Base-by-base conservation (phyloP, 2,797 vertebrate genomes). In the Intellagama lesueurii region DNA sequence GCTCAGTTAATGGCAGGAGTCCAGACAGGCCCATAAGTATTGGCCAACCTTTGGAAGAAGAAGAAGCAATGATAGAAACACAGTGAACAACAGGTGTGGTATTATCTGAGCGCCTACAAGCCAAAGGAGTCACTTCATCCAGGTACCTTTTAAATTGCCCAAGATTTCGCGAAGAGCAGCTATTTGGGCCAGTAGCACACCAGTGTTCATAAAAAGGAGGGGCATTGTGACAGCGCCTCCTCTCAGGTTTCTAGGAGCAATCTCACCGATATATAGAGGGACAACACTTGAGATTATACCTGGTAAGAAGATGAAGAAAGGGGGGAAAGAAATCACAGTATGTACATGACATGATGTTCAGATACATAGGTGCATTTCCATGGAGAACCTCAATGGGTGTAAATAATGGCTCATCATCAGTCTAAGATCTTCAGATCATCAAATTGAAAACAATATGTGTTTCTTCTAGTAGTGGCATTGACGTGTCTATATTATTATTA, bases 191-290 rank as follows among this genome's bases (percentile, higher is more conserved):
- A 93, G 89, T 32, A 98, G 95, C 94, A 98, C 97, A 0, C 98
- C 97, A 9, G 97, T 1, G 9, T 97, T 98, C 94, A 98, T 97
- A 92, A 97, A 98, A 4, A 98, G 96, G 93, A 98, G 85, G 0
- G 97, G 96, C 22, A 97, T 5, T 66, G 98, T 96, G 87, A 97
- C 92, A 32, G 97, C 66, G 2, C 96, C 97, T 82, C 97, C 97
- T 89, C 97, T 95, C 82, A 97, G 92, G 89, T 97, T 98, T 91
- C 96, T 97, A 0, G 98, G 98, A 19, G 97, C 91, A 8, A 98
- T 94, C 81, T 98, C 98, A 6, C 97, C 97, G 91, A 98, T 73
- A 91, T 98, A 98, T 97, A 98, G 97, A 4, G 98, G 97, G 75
- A 98, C 97, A 90, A 97, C 97, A 4, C 86, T 97, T 84, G 97